Evolutionary conservation across 92 coral and sea anemone species (phyloP), one percentile per base, ranked within the genome.

Genomic region (Virgularia gustaviana): DNA sequence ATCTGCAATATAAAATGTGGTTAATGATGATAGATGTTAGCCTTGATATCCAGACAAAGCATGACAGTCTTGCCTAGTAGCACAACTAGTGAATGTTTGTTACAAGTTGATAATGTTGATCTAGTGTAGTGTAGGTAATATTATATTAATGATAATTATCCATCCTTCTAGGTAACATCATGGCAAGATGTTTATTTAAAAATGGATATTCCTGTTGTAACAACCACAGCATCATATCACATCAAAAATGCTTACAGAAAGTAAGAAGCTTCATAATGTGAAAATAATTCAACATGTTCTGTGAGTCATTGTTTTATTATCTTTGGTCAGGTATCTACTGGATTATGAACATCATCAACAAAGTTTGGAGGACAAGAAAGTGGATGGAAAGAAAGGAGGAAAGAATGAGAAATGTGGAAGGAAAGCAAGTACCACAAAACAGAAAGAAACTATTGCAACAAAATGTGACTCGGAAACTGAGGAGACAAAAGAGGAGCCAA

Each of bases 221-320:
- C 97, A 24, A 95, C 97, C 25, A 92, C 96, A 49, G 97, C 96
- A 22, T 89, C 92, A 37, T 95, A 92, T 37, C 97, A 92, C 52
- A 92, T 92, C 34, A 92, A 92, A 76, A 92, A 89, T 95, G 88
- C 97, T 41, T 92, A 92, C 65, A 92, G 89, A 82, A 89, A 85
- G 97, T 89, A 80, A 52, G 90, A 11, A 16, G 15, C 25, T 53
- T 57, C 27, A 5, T 3, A 20, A 16, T 31, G 49, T 19, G 30
- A 57, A 30, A 29, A 19, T 57, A 6, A 16, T 2, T 57, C 41
- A 12, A 57, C 18, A 23, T 77, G 28, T n/a, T 4, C 65, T 23
- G 10, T 9, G 19, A 10, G 2, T 7, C 34, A 9, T 9, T 31
- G 6, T 65, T 56, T 23, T 70, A 34, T 4, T 20, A n/a, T n/a